Conservation (phyloP, 2,888 invertebrate genomes). For the Aporophyla nigra region DNA sequence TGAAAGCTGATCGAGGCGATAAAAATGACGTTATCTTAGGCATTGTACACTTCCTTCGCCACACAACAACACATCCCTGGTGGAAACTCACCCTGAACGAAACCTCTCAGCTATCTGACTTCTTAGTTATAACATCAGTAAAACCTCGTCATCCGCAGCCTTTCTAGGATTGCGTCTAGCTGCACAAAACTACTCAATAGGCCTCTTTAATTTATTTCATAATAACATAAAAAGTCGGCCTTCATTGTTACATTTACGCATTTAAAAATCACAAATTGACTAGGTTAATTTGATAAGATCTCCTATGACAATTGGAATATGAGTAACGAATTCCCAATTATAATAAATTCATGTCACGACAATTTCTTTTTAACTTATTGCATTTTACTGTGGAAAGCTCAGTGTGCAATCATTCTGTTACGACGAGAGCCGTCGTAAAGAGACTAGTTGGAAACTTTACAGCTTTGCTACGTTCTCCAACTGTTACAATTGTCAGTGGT, state of each 20-base stretch:
- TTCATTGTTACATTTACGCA: neutral
- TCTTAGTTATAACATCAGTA: constrained; percentile 65
- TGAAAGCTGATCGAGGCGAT: no score
- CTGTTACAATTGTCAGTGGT: constrained; percentile 79
- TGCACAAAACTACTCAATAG: constrained; percentile 1
- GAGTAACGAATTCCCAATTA: constrained; percentile 40
- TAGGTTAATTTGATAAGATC: constrained; percentile 8
- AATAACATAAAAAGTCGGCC: neutral
- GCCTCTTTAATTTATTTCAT: neutral
- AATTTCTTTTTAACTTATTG: constrained; percentile 81
- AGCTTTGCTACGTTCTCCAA: constrained; percentile 74
- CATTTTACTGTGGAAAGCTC: constrained; percentile 80
- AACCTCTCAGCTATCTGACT: constrained; percentile 60
- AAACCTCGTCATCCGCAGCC: constrained; percentile 50
- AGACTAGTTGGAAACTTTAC: constrained; percentile 85
- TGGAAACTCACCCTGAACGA: constrained; percentile 33
- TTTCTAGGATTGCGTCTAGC: constrained; percentile 30
- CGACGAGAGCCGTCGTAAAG: constrained; percentile 84
- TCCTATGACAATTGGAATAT: constrained; percentile 15
- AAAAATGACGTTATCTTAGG: neutral
- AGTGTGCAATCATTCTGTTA: constrained; percentile 84
- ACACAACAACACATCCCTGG: neutral
- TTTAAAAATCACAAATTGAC: neutral
- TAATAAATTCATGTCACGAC: constrained; percentile 77
- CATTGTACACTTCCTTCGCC: neutral